Base-by-base conservation (phyloP, 2,888 invertebrate genomes). In the Lamellibrachia columna region DNA sequence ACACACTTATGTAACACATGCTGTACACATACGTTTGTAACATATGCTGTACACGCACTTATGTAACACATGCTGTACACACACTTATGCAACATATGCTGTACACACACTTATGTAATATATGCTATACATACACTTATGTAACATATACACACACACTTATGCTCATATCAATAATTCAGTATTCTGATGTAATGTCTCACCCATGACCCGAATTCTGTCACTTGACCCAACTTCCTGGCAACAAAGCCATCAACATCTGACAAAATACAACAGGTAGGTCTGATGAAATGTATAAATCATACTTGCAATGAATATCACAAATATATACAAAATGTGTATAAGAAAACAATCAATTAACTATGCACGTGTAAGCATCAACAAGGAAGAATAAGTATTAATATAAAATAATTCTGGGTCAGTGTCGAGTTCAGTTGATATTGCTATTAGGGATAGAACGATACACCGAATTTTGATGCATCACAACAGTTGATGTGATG, bases 181-280 rank as follows among this genome's bases (percentile, higher is more conserved):
- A 22, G 75, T 40, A 40, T 11, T 75, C 15, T 75, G 22, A 75
- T 75, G 75, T 75, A 1, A 75, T 22, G 3, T 75, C 75, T 75
- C 6, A 75, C 75, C 75, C 75, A 75, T 75, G 75, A 15, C 0
- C 75, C 75, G 15, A 75, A 75, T 15, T 75, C 75, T 75, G 75
- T 22, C 75, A 22, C 15, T 22, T 75, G 75, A 6, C n/a, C 6
- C 75, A 75, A 75, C 75, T 75, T 75, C 75, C 75, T 75, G 75
- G 75, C 75, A 75, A 75, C 22, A n/a, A n/a, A 75, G 75, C 75
- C 75, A 75, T 75, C 75, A 75, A 75, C 75, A 75, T n/a, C 75
- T 75, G 22, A 22, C 22, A 22, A 6, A 22, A 75, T 2, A 75
- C 75, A 75, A 75, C 75, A 11, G 75, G n/a, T 22, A 75, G n/a